phyloP scores from a whole-genome alignment of 2,888 invertebrate genomes.

The Thera obeliscata region DNA sequence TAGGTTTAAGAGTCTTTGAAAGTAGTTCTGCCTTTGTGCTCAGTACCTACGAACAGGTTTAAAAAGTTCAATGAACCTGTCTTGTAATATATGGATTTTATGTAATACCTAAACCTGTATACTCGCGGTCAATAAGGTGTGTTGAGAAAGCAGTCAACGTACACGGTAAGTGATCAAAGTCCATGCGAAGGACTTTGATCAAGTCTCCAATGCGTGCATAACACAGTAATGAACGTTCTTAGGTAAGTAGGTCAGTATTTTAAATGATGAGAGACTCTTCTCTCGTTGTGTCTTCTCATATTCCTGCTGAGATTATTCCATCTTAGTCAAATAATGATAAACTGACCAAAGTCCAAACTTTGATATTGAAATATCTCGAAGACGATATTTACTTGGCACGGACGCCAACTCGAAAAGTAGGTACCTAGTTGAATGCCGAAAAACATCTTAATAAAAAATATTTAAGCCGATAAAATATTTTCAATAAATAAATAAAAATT shows the following conservation, averaged over 20 bases:
- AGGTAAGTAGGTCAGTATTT: too few relatives aligned
- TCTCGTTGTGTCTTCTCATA: too few relatives aligned
- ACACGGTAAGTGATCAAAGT: constrained; percentile 15
- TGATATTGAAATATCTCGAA: constrained; percentile 53
- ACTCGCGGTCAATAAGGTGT: constrained; percentile 8
- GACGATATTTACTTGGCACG: constrained; percentile 58
- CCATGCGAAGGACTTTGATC: constrained; percentile 12
- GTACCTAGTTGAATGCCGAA: constrained; percentile 2
- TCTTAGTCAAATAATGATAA: too few relatives aligned
- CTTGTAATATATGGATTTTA: constrained; percentile 2
- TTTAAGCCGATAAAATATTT: neutral
- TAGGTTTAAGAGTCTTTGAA: constrained; percentile 9
- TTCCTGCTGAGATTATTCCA: too few relatives aligned
- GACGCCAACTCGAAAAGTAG: constrained; percentile 23
- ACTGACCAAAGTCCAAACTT: constrained; percentile 47
- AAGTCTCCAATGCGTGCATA: neutral
- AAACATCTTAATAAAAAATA: neutral
- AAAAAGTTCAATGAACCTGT: constrained; percentile 20
- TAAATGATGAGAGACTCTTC: too few relatives aligned
- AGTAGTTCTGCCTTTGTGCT: constrained; percentile 21
- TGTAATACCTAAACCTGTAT: neutral
- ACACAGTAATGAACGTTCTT: too few relatives aligned
- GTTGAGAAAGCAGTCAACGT: constrained; percentile 13
- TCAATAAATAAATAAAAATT: too few relatives aligned
- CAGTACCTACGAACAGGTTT: constrained; percentile 22